These are phyloP conservation scores for Calonectris borealis DNA, from an alignment of 2,113 vertebrate species.

Conservation along the genomic window DNA sequence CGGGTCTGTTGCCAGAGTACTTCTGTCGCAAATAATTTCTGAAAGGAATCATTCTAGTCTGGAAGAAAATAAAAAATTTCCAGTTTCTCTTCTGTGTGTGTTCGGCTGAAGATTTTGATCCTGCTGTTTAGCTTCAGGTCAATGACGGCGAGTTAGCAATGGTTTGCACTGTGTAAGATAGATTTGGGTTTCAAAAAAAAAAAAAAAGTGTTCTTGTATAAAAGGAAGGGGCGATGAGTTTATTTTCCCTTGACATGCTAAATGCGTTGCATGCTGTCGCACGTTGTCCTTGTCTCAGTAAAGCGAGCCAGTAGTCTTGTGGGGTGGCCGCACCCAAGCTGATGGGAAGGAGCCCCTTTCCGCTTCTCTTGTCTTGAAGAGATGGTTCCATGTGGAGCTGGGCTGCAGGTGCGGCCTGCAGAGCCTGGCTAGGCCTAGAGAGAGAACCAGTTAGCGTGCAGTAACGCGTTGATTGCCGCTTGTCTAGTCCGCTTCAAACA, in stretches of 20 bases:
- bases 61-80: neutral
- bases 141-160: fast-evolving
- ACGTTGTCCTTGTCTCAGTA: neutral
- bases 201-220: too few relatives aligned
- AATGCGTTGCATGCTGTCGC: neutral
- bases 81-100: neutral
- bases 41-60: neutral
- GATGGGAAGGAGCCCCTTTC: neutral
- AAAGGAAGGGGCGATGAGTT: neutral
- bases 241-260: neutral
- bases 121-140: neutral
- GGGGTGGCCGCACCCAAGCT: neutral
- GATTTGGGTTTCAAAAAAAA: too few relatives aligned
- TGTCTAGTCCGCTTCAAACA: neutral
- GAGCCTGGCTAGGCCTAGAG: neutral
- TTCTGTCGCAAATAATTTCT: neutral
- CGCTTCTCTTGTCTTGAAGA: neutral
- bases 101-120: neutral
- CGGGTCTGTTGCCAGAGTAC: neutral
- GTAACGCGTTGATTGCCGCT: neutral
- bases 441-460: neutral
- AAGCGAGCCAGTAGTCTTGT: neutral
- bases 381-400: neutral
- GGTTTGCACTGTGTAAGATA: neutral
- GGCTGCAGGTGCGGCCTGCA: neutral